Evolutionary conservation across 2,888 invertebrate genomes (phyloP).

Genomic region (Spilosoma lubricipeda): DNA sequence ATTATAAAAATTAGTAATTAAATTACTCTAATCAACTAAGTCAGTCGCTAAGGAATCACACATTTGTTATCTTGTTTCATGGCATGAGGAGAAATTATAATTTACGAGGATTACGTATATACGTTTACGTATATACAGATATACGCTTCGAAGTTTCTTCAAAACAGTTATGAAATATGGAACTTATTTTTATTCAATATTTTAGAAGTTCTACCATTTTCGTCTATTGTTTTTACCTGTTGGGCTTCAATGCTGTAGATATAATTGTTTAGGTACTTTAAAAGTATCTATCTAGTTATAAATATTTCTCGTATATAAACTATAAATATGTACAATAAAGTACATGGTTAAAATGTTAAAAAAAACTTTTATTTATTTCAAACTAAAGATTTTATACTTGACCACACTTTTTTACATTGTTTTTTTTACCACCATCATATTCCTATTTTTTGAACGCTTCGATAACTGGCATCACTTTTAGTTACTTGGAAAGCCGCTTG

Average conservation of each 20-base stretch:
- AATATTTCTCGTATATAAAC: background rate
- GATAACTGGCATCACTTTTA: constrained; percentile 68
- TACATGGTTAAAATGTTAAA: background rate
- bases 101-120: too few relatives aligned
- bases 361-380: background rate
- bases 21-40: too few relatives aligned
- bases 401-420: background rate
- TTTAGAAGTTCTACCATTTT: background rate
- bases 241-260: too few relatives aligned
- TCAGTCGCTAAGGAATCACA: too few relatives aligned
- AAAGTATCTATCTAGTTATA: background rate
- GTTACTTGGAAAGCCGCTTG: constrained; percentile 70
- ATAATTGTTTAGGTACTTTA: too few relatives aligned
- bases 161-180: background rate
- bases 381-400: background rate
- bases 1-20: background rate
- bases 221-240: background rate
- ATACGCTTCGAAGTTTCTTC: background rate
- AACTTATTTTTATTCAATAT: background rate
- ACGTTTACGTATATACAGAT: too few relatives aligned
- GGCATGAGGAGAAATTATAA: too few relatives aligned
- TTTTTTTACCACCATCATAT: background rate
- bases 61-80: too few relatives aligned
- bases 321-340: background rate
- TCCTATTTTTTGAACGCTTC: constrained; percentile 63